Base-by-base conservation (phyloP, 2,113 vertebrate genomes). In the Shinisaurus crocodilurus region DNA sequence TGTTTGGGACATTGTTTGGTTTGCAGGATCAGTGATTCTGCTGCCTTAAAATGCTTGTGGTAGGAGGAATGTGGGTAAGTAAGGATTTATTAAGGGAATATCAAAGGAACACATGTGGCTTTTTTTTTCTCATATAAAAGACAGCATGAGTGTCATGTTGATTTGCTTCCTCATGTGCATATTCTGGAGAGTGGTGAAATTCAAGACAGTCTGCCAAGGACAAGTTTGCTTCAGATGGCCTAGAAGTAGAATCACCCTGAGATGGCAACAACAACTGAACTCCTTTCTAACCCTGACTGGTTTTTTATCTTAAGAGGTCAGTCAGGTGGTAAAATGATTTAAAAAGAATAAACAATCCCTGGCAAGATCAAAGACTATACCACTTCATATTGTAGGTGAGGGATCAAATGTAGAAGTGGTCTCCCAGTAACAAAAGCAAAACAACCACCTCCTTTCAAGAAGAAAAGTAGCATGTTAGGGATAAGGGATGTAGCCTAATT, bases 31-130 rank as follows among this genome's bases (percentile, higher is more conserved):
- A 82, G 54, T 18, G n/a, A 63, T 91, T 96, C 85, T 70, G 60
- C 37, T 87, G 79, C 32, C 12, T 91, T 86, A 94, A 84, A 50
- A 8, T 10, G 20, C n/a, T 25, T 91, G 6, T 67, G 63, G 89
- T 91, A 85, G 50, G 92, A 91, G 75, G 40, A 87, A 29, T 40
- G 40, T 50, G 83, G 34, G 91, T 82, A 91, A 91, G 82, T 90
- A 82, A 88, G 91, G 84, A 95, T 95, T 95, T 96, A 93, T 67
- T 93, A 91, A 6, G 60, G 60, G 40, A 93, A 94, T 93, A 96
- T 95, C 89, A 95, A 94, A 96, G 82, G 82, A 91, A 69, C 43
- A 29, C 40, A 10, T 23, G 80, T 88, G 87, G 75, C 70, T 89
- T 90, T 91, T 85, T 90, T 89, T 87, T 90, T 60, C n/a, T 91